phyloP scores from a whole-genome alignment of 2,113 vertebrate species.

The Corythaeola cristata region DNA sequence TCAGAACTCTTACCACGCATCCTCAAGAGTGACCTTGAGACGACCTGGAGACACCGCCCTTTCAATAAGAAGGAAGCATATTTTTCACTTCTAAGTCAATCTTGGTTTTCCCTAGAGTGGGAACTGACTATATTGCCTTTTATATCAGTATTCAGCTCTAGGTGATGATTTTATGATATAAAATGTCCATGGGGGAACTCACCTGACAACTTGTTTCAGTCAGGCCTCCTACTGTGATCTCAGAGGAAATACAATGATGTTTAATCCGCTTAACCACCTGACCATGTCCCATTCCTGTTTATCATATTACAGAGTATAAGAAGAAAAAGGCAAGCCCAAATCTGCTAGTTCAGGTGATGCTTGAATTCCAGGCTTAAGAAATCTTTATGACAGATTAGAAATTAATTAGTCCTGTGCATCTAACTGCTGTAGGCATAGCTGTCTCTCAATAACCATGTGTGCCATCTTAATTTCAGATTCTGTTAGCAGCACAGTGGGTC shows the following conservation, averaged over 20 bases:
- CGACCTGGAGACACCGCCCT: neutral
- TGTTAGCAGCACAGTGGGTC: conserved; percentile 35
- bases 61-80: neutral
- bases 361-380: neutral
- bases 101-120: neutral
- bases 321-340: neutral
- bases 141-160: conserved; percentile 19
- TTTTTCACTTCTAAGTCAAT: conserved; percentile 31
- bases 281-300: neutral
- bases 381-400: conserved; percentile 2
- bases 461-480: conserved; percentile 47
- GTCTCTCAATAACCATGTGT: neutral
- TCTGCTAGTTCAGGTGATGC: neutral
- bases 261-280: conserved; percentile 19
- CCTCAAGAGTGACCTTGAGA: neutral
- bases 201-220: conserved; percentile 24
- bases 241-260: neutral
- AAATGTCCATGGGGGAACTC: neutral
- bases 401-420: conserved; percentile 39
- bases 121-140: conserved; percentile 21
- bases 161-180: conserved; percentile 31
- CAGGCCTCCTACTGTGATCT: neutral
- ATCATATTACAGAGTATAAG: neutral
- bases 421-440: conserved; percentile 31
- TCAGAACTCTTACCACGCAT: neutral